Base-by-base conservation (phyloP, 2,888 invertebrate genomes). In the Aporophyla lueneburgensis region DNA sequence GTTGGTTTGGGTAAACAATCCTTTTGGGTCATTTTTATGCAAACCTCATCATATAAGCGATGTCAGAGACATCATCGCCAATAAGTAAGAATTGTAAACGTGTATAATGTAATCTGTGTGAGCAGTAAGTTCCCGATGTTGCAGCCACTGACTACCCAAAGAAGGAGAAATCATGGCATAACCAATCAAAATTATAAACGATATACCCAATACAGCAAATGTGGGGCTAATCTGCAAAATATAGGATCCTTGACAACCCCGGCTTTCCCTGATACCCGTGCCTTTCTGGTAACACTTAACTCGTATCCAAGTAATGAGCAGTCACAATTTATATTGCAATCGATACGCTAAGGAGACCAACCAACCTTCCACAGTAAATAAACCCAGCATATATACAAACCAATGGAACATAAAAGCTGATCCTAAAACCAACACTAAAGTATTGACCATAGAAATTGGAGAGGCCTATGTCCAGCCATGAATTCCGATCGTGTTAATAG, bases 401-500 rank as follows among this genome's bases (percentile, higher is more conserved):
- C 67, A 43, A 2, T 7, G 16, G 10, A 76, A 27, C 21, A 56
- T n/a, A 6, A 61, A 7, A 40, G 12, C 40, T 49, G n/a, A 10
- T 27, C 12, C 40, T n/a, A 54, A 14, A 14, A 58, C 16, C 14
- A 46, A 61, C 21, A n/a, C 40, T 21, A 16, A n/a, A n/a, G 5
- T 49, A 49, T 24, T 27, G 5, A 33, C 33, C 14, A 46, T 46
- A 27, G 10, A 72, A 49, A 73, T 61, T 43, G n/a, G n/a, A 65
- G 53, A 54, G 59, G n/a, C 53, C 16, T 46, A 62, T 54, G 40
- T 24, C n/a, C 49, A 61, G 46, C 6, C 49, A 67, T 74, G 43
- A 73, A 78, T 56, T 54, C 54, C 9, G 24, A 54, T 53, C 74
- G n/a, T 68, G 62, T 67, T 74, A 63, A 63, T 12, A 43, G 51